Evolutionary conservation across 2,888 invertebrate genomes (phyloP).

Genomic region (Ophioninae sp.): DNA sequence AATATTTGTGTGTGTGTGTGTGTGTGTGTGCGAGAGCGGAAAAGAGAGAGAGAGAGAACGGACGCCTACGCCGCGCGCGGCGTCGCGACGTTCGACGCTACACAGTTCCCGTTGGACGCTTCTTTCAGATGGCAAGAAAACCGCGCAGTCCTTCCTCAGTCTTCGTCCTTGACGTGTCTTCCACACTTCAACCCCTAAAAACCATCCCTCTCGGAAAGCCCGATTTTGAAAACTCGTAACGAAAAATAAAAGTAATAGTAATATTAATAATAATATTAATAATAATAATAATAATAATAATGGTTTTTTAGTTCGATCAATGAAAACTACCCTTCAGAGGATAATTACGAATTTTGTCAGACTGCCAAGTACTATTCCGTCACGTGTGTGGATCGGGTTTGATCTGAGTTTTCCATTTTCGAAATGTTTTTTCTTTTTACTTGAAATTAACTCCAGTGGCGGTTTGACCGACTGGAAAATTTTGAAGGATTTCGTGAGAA

Average conservation of each 20-base stretch:
- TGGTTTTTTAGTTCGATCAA: neutral
- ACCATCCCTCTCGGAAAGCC: conserved; percentile 1
- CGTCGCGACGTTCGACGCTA: conserved; percentile 80
- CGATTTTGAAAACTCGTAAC: conserved; percentile 15
- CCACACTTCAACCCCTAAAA: neutral
- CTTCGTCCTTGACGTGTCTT: conserved; percentile 72
- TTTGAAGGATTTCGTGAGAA: too few species aligned
- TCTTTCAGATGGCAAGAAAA: conserved; percentile 77
- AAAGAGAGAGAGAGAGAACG: conserved; percentile 63
- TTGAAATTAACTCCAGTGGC: too few species aligned
- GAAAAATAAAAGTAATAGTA: too few species aligned
- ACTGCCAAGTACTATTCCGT: neutral
- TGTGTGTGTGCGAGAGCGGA: neutral
- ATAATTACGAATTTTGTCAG: neutral
- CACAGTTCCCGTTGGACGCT: conserved; percentile 79
- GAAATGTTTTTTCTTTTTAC: neutral
- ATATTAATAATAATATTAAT: too few species aligned
- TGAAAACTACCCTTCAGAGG: neutral
- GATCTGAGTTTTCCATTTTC: neutral
- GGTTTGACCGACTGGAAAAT: too few species aligned
- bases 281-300: neutral
- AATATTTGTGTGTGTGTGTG: neutral
- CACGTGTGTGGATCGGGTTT: neutral
- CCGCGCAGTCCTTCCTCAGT: conserved; percentile 74
- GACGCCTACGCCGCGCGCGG: conserved; percentile 76